These are phyloP conservation scores for Lagorchestes hirsutus DNA, from an alignment of 2,797 vertebrate genomes.

Conservation along the genomic window DNA sequence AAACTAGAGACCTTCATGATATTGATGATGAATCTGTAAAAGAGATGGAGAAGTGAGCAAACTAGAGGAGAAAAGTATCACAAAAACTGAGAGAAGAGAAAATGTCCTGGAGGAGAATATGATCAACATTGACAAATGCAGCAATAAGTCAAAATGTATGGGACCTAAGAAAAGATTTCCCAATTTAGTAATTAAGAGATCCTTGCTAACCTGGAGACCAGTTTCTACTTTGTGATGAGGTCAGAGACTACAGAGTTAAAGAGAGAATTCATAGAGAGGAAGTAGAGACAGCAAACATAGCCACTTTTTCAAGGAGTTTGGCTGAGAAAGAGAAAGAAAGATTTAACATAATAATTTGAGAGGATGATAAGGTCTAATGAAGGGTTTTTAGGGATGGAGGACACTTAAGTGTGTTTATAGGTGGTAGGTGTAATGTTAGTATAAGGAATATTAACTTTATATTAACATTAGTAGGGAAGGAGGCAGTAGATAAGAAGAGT, in stretches of 20 bases:
- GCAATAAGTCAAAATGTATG: not conserved
- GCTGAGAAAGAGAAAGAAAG: not conserved
- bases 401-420: not conserved
- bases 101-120: not conserved
- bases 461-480: not conserved
- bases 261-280: not conserved
- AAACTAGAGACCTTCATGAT: not conserved
- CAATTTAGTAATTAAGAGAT: not conserved
- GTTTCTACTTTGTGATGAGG: not conserved
- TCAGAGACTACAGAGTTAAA: not conserved
- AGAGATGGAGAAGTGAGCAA: not conserved
- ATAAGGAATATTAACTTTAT: too few species aligned
- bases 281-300: not conserved
- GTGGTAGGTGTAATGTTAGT: not conserved
- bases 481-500: not conserved
- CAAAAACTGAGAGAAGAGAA: not conserved
- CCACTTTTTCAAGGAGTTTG: not conserved
- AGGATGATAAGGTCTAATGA: not conserved
- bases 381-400: not conserved
- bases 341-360: not conserved
- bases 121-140: not conserved
- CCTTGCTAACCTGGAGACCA: not conserved
- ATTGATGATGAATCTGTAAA: not conserved
- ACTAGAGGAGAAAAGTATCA: not conserved
- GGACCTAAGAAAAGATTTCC: not conserved